phyloP scores from a whole-genome alignment of 2,113 vertebrate species.

The Geococcyx californianus region DNA sequence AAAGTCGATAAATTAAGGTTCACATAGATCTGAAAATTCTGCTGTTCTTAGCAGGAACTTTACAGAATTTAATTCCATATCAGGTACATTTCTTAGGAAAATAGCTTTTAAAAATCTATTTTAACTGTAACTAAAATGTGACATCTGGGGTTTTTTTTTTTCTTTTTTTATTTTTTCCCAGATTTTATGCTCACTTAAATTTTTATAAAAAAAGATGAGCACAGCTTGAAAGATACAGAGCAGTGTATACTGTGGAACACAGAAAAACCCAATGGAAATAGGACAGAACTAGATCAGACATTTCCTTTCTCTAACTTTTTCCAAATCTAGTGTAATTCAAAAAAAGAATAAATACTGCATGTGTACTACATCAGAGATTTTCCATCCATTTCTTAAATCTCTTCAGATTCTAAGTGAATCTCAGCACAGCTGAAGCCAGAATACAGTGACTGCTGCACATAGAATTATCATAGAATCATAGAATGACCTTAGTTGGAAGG shows the following conservation, averaged over 20 bases:
- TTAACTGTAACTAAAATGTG: slow-evolving; percentile 24
- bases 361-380: neutral
- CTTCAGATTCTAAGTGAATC: neutral
- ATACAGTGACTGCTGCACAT: neutral
- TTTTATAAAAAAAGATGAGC: slow-evolving; percentile 12
- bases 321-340: neutral
- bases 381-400: neutral
- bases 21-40: neutral
- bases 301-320: neutral
- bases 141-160: neutral
- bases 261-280: neutral
- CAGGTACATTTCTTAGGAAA: neutral
- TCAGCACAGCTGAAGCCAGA: neutral
- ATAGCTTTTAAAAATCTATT: neutral
- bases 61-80: neutral
- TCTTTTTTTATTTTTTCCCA: neutral
- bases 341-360: neutral
- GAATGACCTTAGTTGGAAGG: too few relatives aligned
- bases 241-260: neutral
- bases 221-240: slow-evolving; percentile 21
- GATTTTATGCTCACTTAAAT: neutral
- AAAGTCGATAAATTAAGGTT: slow-evolving; percentile 8
- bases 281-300: neutral
- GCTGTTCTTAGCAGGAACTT: neutral
- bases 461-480: too few relatives aligned